phyloP scores from a whole-genome alignment of 2,113 vertebrate species.

The Chlorodrepanis virens region DNA sequence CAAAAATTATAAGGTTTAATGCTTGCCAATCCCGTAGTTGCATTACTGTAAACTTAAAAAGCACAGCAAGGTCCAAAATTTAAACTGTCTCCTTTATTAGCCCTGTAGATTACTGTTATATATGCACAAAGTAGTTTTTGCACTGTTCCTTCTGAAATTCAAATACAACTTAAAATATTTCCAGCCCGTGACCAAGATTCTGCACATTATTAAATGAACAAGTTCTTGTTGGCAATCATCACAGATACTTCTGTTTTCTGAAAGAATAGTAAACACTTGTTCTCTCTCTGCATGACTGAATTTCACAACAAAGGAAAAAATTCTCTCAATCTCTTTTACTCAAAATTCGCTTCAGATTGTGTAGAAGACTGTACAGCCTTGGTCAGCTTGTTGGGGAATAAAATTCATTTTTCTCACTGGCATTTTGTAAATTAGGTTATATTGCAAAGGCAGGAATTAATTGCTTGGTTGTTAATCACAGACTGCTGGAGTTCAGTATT shows the following conservation, averaged over 20 bases:
- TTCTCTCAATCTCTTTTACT: background rate
- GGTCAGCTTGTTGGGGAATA: background rate
- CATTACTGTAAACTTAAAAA: background rate
- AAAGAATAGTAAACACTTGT: constrained; percentile 45
- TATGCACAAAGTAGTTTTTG: background rate
- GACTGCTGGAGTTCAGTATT: background rate
- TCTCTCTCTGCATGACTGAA: constrained; percentile 8
- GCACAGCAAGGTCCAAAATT: background rate
- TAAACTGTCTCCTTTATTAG: background rate
- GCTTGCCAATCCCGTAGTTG: background rate
- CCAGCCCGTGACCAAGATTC: background rate
- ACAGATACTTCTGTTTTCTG: constrained; percentile 8
- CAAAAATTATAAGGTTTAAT: background rate
- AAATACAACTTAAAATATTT: background rate
- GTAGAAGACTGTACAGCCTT: background rate
- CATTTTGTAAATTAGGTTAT: background rate
- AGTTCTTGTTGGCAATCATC: constrained; percentile 12
- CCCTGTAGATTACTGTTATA: background rate
- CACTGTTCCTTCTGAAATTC: background rate
- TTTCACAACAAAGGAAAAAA: constrained; percentile 4
- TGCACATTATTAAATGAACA: background rate
- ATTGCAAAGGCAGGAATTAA: background rate
- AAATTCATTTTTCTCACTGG: background rate
- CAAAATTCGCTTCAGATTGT: background rate
- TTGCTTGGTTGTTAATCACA: background rate